These are phyloP conservation scores for Danio tinwini DNA, from an alignment of 2,797 vertebrate species.

Conservation along the genomic window DNA sequence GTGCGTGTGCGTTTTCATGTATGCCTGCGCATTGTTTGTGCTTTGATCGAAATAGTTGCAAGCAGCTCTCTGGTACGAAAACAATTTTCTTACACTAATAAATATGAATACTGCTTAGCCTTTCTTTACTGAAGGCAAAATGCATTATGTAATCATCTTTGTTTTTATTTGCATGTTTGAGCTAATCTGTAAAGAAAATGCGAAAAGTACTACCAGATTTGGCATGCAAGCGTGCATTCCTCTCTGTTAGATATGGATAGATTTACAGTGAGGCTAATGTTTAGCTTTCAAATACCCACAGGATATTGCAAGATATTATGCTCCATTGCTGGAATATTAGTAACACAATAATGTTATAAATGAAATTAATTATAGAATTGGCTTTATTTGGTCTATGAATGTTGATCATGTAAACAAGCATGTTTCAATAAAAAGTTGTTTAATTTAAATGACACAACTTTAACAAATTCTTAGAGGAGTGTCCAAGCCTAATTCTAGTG, in stretches of 20 bases:
- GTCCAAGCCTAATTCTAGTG: too few species aligned
- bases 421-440: neutral
- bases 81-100: neutral
- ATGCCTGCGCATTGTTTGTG: constrained; percentile 37
- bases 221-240: constrained; percentile 55
- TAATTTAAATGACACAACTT: neutral
- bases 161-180: constrained; percentile 10
- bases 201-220: constrained; percentile 43
- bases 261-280: constrained; percentile 40
- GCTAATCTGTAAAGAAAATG: neutral
- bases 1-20: neutral
- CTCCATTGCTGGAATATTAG: neutral
- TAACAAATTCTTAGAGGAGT: neutral
- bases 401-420: neutral
- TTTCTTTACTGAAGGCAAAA: constrained; percentile 6
- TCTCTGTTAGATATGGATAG: constrained; percentile 53
- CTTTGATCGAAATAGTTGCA: neutral
- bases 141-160: neutral
- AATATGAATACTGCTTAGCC: neutral
- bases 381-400: neutral
- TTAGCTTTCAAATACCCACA: constrained; percentile 39
- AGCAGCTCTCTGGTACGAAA: neutral
- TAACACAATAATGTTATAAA: neutral
- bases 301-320: constrained; percentile 30
- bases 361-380: neutral